Conservation (phyloP, 2,888 invertebrate genomes). For the Physocephala rufipes region DNA sequence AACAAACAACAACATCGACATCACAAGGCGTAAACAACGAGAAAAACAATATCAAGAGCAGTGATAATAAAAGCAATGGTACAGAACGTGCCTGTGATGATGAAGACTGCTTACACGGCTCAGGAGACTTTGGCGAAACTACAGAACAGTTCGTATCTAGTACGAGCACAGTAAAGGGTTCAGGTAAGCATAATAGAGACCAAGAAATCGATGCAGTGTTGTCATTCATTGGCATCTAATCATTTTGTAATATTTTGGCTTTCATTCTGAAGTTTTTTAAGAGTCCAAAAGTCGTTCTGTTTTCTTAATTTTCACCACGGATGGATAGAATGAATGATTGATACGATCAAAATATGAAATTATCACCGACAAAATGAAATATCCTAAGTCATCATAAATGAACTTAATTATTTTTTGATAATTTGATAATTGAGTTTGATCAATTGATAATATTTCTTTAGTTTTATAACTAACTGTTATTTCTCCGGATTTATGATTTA, state of each 20-base stretch:
- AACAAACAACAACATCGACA: slow-evolving; percentile 72
- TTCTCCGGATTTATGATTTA: too few relatives aligned
- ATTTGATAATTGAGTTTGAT: too few relatives aligned
- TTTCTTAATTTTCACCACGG: too few relatives aligned
- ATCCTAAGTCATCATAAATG: too few relatives aligned
- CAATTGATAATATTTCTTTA: too few relatives aligned
- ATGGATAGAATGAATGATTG: background rate
- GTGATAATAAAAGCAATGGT: slow-evolving; percentile 49
- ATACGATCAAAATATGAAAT: background rate
- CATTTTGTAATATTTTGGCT: slow-evolving; percentile 22
- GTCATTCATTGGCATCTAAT: slow-evolving; percentile 42
- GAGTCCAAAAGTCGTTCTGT: background rate
- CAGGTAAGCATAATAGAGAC: slow-evolving; percentile 60
- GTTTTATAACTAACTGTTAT: too few relatives aligned
- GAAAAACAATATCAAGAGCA: slow-evolving; percentile 54
- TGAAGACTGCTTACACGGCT: slow-evolving; percentile 86
- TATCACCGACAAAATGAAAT: too few relatives aligned
- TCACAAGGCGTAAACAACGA: slow-evolving; percentile 48
- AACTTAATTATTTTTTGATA: too few relatives aligned
- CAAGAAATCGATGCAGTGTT: slow-evolving; percentile 39
- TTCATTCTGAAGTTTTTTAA: slow-evolving; percentile 18
- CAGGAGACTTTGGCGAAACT: slow-evolving; percentile 77
- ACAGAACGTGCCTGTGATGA: slow-evolving; percentile 77
- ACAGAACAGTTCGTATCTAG: slow-evolving; percentile 71
- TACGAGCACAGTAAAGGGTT: slow-evolving; percentile 68